phyloP scores from a whole-genome alignment of 2,113 vertebrate genomes.

The Cavia porcellus region DNA sequence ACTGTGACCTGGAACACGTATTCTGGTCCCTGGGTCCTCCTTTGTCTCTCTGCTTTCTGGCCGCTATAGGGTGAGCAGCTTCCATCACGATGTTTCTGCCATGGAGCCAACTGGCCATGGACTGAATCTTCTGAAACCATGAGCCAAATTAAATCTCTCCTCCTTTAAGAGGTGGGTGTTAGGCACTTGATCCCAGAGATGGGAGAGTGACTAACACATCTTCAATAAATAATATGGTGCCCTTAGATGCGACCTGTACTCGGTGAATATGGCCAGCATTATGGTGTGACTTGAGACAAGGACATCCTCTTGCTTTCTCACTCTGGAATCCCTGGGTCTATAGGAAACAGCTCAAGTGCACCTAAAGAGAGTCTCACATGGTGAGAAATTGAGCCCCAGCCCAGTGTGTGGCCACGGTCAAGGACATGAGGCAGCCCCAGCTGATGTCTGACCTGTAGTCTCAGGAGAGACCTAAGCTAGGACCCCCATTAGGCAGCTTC shows the following conservation, averaged over 20 bases:
- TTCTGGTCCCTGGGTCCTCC: background rate
- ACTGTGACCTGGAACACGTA: background rate
- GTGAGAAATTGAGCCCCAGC: background rate
- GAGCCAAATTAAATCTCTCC: background rate
- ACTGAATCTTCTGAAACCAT: background rate
- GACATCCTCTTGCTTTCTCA: background rate
- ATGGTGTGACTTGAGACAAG: background rate
- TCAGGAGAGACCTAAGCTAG: background rate
- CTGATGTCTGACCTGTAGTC: background rate
- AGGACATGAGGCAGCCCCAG: too few species aligned
- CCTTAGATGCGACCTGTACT: background rate
- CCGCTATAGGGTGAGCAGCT: background rate
- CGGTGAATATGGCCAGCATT: background rate
- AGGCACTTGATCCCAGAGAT: background rate
- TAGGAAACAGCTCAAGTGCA: background rate
- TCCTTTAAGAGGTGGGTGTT: background rate
- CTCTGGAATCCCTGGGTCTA: background rate
- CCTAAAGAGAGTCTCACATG: background rate
- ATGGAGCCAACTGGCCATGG: background rate
- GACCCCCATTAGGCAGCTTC: background rate
- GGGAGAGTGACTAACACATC: background rate
- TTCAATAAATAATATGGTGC: background rate
- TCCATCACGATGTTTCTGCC: background rate
- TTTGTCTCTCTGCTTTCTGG: background rate
- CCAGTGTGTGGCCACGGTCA: background rate